Conservation (phyloP, 2,113 vertebrate genomes). For the Monopterus albus region DNA sequence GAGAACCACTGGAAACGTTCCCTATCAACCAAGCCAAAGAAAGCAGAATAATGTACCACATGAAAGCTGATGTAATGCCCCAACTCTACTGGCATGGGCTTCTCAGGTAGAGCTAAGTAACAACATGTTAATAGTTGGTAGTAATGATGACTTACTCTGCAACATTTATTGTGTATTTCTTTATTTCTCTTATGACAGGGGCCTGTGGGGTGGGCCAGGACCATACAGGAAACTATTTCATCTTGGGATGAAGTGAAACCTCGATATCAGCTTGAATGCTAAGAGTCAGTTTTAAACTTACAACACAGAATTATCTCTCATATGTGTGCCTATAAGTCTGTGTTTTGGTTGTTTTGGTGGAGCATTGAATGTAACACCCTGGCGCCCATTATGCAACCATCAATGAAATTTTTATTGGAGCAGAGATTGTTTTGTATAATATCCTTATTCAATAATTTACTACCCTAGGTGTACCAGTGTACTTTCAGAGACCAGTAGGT, state of each 20-base stretch:
- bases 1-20: conserved; percentile 93
- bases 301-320: too few species aligned
- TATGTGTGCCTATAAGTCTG: neutral
- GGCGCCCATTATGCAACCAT: neutral
- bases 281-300: too few species aligned
- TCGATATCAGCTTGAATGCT: neutral
- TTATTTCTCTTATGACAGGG: conserved; percentile 79
- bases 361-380: neutral
- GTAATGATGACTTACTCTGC: neutral
- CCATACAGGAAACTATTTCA: conserved; percentile 91
- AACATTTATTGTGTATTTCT: neutral
- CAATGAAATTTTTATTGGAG: neutral
- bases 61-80: conserved; percentile 97
- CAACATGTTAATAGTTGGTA: neutral
- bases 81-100: conserved; percentile 93
- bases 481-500: neutral
- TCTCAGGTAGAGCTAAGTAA: conserved; percentile 82
- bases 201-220: conserved; percentile 95
- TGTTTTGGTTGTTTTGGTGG: neutral
- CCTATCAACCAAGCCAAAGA: conserved; percentile 97
- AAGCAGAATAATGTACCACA: conserved; percentile 89
- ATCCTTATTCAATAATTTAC: neutral
- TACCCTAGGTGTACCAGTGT: neutral
- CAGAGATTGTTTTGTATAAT: neutral
- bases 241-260: conserved; percentile 88